These are phyloP conservation scores for Acipenser transmontanus DNA, from an alignment of 2,797 vertebrate genomes.

Conservation along the genomic window DNA sequence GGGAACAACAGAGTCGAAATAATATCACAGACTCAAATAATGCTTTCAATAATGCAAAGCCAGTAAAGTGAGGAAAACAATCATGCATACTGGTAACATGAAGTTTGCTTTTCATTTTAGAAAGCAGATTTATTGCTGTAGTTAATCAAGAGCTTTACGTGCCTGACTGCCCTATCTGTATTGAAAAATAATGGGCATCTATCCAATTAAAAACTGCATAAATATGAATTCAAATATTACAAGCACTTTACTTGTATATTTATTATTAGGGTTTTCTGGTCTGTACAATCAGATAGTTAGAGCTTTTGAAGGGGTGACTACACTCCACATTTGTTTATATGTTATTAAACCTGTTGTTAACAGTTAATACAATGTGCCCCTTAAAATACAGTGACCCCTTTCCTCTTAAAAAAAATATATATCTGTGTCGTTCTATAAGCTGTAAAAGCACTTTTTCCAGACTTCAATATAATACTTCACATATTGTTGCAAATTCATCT, in stretches of 20 bases:
- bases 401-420: no score
- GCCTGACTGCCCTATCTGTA: slow-evolving; percentile 78
- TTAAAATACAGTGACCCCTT: no score
- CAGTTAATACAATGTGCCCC: no score
- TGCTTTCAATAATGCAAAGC: slow-evolving; percentile 70
- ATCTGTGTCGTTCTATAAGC: no score
- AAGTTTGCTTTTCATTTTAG: slow-evolving; percentile 83
- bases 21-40: slow-evolving; percentile 38
- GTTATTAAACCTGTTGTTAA: no score
- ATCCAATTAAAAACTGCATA: slow-evolving; percentile 83
- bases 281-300: no score
- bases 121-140: slow-evolving; percentile 73
- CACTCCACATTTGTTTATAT: no score
- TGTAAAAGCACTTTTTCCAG: no score
- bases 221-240: slow-evolving; percentile 73
- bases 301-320: no score
- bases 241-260: slow-evolving; percentile 76
- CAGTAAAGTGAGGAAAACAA: slow-evolving; percentile 78
- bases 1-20: no score
- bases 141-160: slow-evolving; percentile 79
- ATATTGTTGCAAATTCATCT: no score
- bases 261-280: slow-evolving; percentile 68
- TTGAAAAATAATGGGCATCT: slow-evolving; percentile 80
- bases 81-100: slow-evolving; percentile 77
- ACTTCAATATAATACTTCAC: no score